Evolutionary conservation across 2,797 vertebrate species (phyloP).

Genomic region (Zenarchopterus dispar): DNA sequence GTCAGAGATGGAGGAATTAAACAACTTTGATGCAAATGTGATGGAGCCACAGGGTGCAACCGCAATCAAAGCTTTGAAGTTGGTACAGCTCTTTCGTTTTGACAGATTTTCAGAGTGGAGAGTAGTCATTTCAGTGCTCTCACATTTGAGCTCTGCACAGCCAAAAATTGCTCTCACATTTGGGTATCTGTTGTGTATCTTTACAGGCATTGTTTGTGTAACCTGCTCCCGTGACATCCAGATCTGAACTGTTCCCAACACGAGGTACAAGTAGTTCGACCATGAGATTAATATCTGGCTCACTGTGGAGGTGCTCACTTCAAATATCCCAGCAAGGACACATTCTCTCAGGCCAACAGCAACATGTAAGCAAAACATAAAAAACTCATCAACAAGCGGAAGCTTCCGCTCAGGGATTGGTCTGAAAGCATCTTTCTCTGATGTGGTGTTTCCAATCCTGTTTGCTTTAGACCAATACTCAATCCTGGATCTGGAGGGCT

Average conservation of each 20-base stretch:
- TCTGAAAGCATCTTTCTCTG: neutral
- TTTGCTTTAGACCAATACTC: slow-evolving; percentile 1
- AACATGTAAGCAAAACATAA: slow-evolving; percentile 8
- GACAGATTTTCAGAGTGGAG: neutral
- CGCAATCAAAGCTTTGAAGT: neutral
- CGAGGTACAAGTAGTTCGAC: slow-evolving; percentile 5
- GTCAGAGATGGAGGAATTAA: neutral
- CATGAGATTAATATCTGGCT: neutral
- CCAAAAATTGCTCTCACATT: neutral
- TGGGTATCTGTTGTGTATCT: neutral
- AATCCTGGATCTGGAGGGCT: neutral
- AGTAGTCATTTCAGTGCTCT: neutral
- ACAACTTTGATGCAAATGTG: slow-evolving; percentile 2
- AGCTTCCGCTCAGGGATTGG: neutral
- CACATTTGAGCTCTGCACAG: neutral
- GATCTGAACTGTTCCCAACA: neutral
- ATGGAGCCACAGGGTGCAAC: slow-evolving; percentile 1
- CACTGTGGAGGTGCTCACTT: neutral
- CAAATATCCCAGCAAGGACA: neutral
- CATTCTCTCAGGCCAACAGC: neutral
- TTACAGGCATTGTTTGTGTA: too few species aligned
- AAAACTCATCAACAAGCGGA: slow-evolving; percentile 1
- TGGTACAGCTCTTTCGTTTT: neutral
- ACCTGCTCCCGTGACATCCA: slow-evolving; percentile 1
- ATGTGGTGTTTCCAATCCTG: neutral